Evolutionary conservation across 2,797 vertebrate species (phyloP).

Genomic region (Astyanax mexicanus): DNA sequence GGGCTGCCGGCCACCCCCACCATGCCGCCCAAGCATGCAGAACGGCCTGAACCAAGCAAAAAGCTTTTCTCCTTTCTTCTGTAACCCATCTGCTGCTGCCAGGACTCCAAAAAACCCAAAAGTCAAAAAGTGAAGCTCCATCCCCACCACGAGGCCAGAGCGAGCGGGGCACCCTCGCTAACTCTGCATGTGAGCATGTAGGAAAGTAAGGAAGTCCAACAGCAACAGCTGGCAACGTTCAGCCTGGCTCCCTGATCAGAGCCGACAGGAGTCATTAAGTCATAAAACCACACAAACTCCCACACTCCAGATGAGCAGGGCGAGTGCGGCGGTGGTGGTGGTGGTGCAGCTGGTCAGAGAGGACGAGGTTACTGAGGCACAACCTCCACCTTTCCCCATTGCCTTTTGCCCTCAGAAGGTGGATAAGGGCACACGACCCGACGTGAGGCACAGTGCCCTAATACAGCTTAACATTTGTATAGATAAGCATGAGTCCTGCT

Average conservation of each 20-base stretch:
- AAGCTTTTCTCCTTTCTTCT: conserved; percentile 18
- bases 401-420: conserved; percentile 43
- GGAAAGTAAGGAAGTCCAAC: no score
- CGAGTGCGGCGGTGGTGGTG: conserved; percentile 64
- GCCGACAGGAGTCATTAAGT: conserved; percentile 73
- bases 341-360: conserved; percentile 64
- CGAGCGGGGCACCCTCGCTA: conserved; percentile 55
- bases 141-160: conserved; percentile 66
- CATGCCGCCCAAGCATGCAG: neutral
- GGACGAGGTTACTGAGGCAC: conserved; percentile 43
- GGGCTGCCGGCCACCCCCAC: conserved; percentile 10
- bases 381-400: neutral
- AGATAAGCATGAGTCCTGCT: conserved; percentile 4
- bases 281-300: conserved; percentile 72
- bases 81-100: conserved; percentile 29
- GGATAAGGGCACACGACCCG: conserved; percentile 48
- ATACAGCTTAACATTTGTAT: conserved; percentile 28
- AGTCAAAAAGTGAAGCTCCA: conserved; percentile 63
- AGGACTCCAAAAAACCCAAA: conserved; percentile 56
- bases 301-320: conserved; percentile 63
- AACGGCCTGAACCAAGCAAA: conserved; percentile 10
- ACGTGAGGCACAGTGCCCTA: conserved; percentile 7
- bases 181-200: conserved; percentile 41
- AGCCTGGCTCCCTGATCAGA: conserved; percentile 71
- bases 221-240: conserved; percentile 76